Evolutionary conservation across 2,888 invertebrate genomes (phyloP).

Genomic region (Drosophila helvetica): DNA sequence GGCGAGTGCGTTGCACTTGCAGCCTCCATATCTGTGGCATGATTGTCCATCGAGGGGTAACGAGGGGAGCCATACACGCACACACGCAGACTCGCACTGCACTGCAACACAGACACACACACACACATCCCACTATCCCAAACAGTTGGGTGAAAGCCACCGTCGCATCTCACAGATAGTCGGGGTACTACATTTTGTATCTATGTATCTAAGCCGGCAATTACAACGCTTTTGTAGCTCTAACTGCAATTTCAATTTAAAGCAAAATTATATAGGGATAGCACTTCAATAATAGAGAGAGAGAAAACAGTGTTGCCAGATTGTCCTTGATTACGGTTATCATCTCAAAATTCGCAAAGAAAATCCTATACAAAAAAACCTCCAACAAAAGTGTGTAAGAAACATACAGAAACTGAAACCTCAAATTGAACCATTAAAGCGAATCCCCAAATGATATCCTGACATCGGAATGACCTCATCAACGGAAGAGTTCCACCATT

Average conservation of each 20-base stretch:
- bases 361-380: too few species aligned
- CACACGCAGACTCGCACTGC: too few species aligned
- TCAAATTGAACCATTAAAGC: constrained; percentile 25
- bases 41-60: constrained; percentile 69
- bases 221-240: constrained; percentile 46
- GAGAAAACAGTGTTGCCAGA: background rate
- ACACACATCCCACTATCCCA: constrained; percentile 12
- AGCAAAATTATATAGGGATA: constrained; percentile 39
- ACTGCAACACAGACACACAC: constrained; percentile 9
- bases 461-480: constrained; percentile 26
- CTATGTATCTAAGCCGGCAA: constrained; percentile 38
- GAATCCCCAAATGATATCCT: constrained; percentile 4
- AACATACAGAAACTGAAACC: background rate
- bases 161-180: constrained; percentile 35
- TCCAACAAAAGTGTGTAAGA: background rate
- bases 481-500: constrained; percentile 11
- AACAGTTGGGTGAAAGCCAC: constrained; percentile 62
- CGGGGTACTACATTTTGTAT: constrained; percentile 13
- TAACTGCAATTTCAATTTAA: constrained; percentile 54
- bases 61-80: constrained; percentile 24
- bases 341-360: constrained; percentile 12
- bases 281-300: background rate
- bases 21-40: constrained; percentile 56
- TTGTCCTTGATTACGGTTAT: constrained; percentile 40
- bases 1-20: constrained; percentile 66